phyloP scores from a whole-genome alignment of 2,113 vertebrate species.

The Typhlomys cinereus region DNA sequence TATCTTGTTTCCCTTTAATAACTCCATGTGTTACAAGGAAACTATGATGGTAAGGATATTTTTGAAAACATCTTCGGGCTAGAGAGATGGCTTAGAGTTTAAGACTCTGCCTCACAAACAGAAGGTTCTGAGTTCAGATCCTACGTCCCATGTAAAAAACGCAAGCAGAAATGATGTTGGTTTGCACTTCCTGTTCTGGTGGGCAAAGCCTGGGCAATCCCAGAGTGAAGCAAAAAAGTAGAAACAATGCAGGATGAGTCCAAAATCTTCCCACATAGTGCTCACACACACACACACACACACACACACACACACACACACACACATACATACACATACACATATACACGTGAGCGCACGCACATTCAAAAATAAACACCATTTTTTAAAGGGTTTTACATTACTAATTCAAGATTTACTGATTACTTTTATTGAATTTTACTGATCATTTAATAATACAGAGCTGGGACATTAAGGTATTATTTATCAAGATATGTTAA shows the following conservation, averaged over 20 bases:
- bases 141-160: background rate
- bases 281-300: too few species aligned
- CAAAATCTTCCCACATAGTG: too few species aligned
- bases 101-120: background rate
- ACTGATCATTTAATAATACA: background rate
- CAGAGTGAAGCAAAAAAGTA: too few species aligned
- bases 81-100: background rate
- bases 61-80: too few species aligned
- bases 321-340: too few species aligned
- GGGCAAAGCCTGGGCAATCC: too few species aligned
- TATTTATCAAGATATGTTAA: background rate
- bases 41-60: background rate
- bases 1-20: background rate
- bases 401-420: background rate
- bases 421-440: background rate
- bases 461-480: background rate
- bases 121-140: background rate
- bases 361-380: slow-evolving; percentile 28
- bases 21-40: background rate
- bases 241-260: too few species aligned
- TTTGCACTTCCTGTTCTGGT: too few species aligned
- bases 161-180: too few species aligned
- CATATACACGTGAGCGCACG: too few species aligned
- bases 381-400: background rate
- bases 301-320: too few species aligned